Evolutionary conservation across 2,113 vertebrate species (phyloP), one percentile per base, ranked within the genome.

Genomic region (Thryonomys swinderianus): DNA sequence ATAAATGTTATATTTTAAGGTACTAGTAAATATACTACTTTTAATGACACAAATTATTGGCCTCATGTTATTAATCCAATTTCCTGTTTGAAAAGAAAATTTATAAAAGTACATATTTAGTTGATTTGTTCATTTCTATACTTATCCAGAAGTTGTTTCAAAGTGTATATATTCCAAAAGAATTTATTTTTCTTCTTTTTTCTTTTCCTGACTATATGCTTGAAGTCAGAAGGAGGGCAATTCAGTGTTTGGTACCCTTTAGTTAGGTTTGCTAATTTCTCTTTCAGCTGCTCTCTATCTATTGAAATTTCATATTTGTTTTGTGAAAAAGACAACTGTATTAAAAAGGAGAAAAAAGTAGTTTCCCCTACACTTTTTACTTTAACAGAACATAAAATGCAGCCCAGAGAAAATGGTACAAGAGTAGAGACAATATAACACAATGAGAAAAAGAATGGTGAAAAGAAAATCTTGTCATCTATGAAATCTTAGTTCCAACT

Each of bases 81-180:
- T 95, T 88, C 5, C 64, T 90, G 40, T 7, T 66, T 79, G 67
- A 96, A 73, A 61, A 92, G 82, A 79, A 3, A 4, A 69, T 45
- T 69, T 92, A 9, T 82, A 59, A 69, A 93, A 90, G 79, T 59
- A 80, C 14, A 80, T 7, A 21, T 37, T 53, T 48, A 80, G 30
- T 55, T 79, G 27, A 51, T 20, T 79, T n/a, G 51, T 55, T 66
- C 7, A 66, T 34, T 34, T 66, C 64, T n/a, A 6, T 66, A 34
- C 34, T 66, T 57, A 62, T 62, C 25, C 67, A 40, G 32, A 40
- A 91, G 48, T 0, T 90, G 80, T 88, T 40, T 2, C 20, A 67
- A 88, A 3, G 14, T 30, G 20, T 71, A 4, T 67, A 88, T 74
- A 61, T 5, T 7, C 53, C 13, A 74, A 25, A 95, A 55, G 14